Evolutionary conservation across 2,797 vertebrate species (phyloP).

Genomic region (Sebastes taczanowskii): DNA sequence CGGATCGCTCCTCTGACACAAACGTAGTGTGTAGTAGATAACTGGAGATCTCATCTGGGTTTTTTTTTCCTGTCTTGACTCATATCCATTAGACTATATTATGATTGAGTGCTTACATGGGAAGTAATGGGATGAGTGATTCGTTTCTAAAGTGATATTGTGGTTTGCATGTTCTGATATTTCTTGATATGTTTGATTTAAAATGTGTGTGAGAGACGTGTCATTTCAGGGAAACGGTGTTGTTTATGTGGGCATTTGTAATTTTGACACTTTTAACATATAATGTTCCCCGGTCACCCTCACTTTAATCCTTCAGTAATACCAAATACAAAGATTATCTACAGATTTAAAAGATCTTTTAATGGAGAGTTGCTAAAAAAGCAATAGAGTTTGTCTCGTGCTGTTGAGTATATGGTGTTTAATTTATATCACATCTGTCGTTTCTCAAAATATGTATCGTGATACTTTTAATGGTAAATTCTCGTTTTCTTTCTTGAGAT

Average conservation of each 20-base stretch:
- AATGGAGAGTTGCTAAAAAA: background rate
- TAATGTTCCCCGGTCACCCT: slow-evolving; percentile 1
- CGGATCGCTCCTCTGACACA: background rate
- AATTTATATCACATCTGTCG: slow-evolving; percentile 42
- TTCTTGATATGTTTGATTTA: slow-evolving; percentile 20
- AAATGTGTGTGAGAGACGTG: slow-evolving; percentile 6
- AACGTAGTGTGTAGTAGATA: slow-evolving; percentile 26
- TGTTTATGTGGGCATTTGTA: slow-evolving; percentile 47
- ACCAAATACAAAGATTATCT: slow-evolving; percentile 46
- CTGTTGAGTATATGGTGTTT: slow-evolving; percentile 25
- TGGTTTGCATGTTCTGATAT: slow-evolving; percentile 31
- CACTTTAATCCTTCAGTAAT: slow-evolving; percentile 7
- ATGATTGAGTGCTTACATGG: background rate
- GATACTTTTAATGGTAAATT: slow-evolving; percentile 16
- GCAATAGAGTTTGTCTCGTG: slow-evolving; percentile 19
- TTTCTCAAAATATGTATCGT: slow-evolving; percentile 10
- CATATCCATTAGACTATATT: background rate
- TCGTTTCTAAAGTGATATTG: background rate
- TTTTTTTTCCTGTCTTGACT: background rate
- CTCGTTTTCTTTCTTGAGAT: slow-evolving; percentile 22
- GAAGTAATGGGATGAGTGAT: background rate
- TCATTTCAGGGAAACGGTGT: slow-evolving; percentile 53
- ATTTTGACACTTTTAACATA: slow-evolving; percentile 14
- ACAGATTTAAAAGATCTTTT: slow-evolving; percentile 5
- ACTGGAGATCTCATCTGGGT: slow-evolving; percentile 35